phyloP scores from a whole-genome alignment of 2,113 vertebrate species.

The Pitta sordida region DNA sequence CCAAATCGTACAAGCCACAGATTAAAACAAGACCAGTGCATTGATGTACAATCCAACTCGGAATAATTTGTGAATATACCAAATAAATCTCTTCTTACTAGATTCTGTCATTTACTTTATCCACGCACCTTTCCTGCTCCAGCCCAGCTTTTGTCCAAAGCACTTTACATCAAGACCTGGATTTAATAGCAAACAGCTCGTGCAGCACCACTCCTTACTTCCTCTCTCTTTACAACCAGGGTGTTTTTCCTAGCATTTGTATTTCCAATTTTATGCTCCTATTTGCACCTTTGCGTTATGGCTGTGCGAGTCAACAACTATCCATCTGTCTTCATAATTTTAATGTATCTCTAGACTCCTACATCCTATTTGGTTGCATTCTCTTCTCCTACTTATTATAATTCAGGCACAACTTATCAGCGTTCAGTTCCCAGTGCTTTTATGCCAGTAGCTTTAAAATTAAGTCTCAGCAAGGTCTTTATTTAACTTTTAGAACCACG shows the following conservation, averaged over 20 bases:
- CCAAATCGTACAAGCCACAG: neutral
- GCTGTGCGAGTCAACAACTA: neutral
- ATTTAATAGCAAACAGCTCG: neutral
- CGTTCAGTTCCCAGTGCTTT: neutral
- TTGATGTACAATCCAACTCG: too few relatives aligned
- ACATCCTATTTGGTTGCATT: neutral
- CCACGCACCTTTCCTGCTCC: neutral
- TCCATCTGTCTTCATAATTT: neutral
- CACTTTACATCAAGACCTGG: neutral
- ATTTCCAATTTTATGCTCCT: neutral
- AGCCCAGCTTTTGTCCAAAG: neutral
- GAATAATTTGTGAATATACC: accelerated
- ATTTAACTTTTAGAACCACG: neutral
- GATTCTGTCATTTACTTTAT: neutral
- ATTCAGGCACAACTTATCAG: neutral
- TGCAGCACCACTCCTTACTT: neutral
- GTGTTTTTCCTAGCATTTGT: neutral
- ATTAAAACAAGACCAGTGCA: neutral
- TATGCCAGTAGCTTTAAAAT: neutral
- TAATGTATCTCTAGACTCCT: neutral
- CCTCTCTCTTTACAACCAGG: neutral
- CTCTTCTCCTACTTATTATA: neutral
- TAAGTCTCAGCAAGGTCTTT: neutral
- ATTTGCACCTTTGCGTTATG: neutral
- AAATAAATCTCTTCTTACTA: neutral